phyloP scores from a whole-genome alignment of 37 sponge, comb jelly and placozoan genomes.

The Dysidea cf. avara region DNA sequence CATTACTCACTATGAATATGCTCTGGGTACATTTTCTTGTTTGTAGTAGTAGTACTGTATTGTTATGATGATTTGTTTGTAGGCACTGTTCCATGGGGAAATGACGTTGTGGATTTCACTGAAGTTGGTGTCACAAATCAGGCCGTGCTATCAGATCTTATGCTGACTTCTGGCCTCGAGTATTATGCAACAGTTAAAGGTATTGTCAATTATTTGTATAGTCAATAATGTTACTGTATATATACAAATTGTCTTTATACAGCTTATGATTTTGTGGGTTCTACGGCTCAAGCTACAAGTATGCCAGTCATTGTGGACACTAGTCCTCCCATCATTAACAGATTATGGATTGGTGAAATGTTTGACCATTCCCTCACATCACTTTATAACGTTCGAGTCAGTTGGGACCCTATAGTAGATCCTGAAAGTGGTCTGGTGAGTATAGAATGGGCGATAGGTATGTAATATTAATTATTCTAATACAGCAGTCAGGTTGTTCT shows the following conservation, averaged over 20 bases:
- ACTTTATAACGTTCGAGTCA: neutral
- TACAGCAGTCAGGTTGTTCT: no score
- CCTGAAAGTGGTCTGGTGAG: conserved; percentile 47
- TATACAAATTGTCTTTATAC: no score
- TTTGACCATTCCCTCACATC: neutral
- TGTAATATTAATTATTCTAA: no score
- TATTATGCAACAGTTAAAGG: conserved; percentile 73
- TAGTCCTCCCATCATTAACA: conserved; percentile 53
- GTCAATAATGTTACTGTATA: neutral
- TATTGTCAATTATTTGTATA: neutral
- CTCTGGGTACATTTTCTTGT: conserved; percentile 44
- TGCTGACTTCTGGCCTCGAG: conserved; percentile 37
- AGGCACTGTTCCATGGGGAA: conserved; percentile 31
- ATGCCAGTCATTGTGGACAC: conserved; percentile 52
- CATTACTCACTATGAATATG: conserved; percentile 64
- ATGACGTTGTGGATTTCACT: conserved; percentile 46
- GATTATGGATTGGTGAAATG: conserved; percentile 12
- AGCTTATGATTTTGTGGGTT: conserved; percentile 52
- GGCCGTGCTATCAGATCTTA: conserved; percentile 32
- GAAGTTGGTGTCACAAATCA: conserved; percentile 52
- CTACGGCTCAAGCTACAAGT: conserved; percentile 5
- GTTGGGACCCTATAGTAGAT: conserved; percentile 56
- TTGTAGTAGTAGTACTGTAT: no score
- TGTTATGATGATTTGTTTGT: neutral
- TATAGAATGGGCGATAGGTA: conserved; percentile 29